These are phyloP conservation scores for Rhagoletis zephyria DNA, from an alignment of 1,140 invertebrate genomes.

Conservation along the genomic window DNA sequence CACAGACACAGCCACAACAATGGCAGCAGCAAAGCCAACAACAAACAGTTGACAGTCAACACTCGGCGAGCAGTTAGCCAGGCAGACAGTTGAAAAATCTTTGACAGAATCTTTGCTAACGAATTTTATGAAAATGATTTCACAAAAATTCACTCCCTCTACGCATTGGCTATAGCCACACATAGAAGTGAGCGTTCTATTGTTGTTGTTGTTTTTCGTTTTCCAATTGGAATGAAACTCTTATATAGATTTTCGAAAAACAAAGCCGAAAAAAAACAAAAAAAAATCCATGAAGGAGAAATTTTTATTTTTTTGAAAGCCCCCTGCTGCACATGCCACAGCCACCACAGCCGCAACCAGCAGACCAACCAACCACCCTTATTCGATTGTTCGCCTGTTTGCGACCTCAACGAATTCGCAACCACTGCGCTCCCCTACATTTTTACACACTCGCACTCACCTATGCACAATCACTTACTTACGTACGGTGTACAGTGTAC, in stretches of 20 bases:
- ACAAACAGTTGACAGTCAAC: background rate
- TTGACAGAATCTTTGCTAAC: conserved; percentile 36
- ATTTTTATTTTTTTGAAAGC: background rate
- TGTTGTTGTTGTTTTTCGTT: conserved; percentile 3
- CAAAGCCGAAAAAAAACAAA: background rate
- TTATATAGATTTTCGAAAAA: background rate
- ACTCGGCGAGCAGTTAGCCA: too few relatives aligned
- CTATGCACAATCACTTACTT: background rate
- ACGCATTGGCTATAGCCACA: too few relatives aligned
- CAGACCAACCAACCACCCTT: conserved; percentile 32
- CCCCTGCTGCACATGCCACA: conserved; percentile 32
- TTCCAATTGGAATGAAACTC: conserved; percentile 42
- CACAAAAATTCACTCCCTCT: conserved; percentile 23
- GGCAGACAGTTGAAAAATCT: conserved; percentile 3
- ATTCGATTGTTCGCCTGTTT: background rate
- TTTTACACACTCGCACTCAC: conserved; percentile 20
- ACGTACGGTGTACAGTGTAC: background rate
- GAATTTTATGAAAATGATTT: conserved; percentile 38
- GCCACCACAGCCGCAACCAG: conserved; percentile 5
- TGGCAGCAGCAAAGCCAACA: background rate
- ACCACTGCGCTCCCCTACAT: conserved; percentile 51
- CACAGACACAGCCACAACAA: background rate
- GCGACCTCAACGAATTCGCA: conserved; percentile 41
- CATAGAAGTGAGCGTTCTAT: too few relatives aligned
- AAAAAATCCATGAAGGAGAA: background rate